Conservation (phyloP, 2,113 vertebrate species). For the Vicugna pacos region DNA sequence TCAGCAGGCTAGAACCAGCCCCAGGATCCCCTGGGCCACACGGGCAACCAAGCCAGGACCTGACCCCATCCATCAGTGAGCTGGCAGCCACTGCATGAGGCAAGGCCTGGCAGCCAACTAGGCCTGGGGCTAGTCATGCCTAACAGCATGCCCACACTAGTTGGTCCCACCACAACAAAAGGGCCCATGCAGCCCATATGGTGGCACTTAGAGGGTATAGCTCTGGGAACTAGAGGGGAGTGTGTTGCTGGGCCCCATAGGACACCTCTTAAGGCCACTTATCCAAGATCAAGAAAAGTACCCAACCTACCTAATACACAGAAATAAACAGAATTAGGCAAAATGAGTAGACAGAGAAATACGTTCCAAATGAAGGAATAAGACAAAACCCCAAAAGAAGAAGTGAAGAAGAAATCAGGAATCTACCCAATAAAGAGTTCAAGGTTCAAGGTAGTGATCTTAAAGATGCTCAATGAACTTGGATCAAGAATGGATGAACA, state of each 20-base stretch:
- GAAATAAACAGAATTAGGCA: neutral
- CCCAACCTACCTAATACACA: neutral
- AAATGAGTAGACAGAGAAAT: neutral
- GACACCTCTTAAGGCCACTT: neutral
- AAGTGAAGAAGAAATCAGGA: neutral
- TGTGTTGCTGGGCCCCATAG: neutral
- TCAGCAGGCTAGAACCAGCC: neutral
- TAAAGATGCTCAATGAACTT: neutral
- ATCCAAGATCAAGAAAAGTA: neutral
- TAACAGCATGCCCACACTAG: neutral
- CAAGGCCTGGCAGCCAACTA: neutral
- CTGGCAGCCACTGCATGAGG: neutral
- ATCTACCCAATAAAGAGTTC: neutral
- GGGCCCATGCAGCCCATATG: neutral
- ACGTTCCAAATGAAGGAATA: neutral
- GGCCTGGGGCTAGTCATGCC: neutral
- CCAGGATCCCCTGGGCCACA: neutral
- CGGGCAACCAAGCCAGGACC: neutral
- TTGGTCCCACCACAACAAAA: neutral
- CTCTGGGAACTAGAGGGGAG: neutral
- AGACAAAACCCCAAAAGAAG: neutral
- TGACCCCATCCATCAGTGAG: neutral
- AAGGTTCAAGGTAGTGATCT: neutral
- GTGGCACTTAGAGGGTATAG: neutral
- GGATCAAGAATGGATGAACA: neutral